Conservation (phyloP, 2,797 vertebrate genomes). For the Eospalax fontanierii region DNA sequence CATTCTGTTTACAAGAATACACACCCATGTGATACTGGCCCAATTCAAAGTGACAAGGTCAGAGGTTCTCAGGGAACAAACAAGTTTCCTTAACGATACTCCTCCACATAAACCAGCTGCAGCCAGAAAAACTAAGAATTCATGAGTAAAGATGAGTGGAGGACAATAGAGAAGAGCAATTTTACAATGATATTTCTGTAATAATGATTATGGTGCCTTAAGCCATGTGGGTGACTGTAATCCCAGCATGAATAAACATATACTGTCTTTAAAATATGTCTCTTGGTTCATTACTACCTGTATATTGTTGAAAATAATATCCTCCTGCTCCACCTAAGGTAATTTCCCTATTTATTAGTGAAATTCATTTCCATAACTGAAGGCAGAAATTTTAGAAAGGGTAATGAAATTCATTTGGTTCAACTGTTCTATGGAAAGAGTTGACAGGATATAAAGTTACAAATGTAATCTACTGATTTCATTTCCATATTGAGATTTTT, state of each 20-base stretch:
- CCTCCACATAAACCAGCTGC: neutral
- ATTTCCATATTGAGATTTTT: constrained; percentile 25
- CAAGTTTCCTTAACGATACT: neutral
- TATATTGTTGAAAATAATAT: neutral
- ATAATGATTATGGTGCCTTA: neutral
- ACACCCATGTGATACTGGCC: neutral
- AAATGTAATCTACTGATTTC: constrained; percentile 24
- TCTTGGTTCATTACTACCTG: neutral
- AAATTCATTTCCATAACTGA: constrained; percentile 27
- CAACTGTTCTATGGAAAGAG: constrained; percentile 34
- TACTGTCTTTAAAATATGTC: too few relatives aligned
- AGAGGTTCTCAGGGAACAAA: neutral
- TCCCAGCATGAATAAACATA: neutral
- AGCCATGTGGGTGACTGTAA: neutral
- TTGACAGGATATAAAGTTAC: neutral
- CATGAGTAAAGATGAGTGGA: neutral
- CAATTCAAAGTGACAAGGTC: constrained; percentile 26
- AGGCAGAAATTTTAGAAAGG: neutral
- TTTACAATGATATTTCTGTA: too few relatives aligned
- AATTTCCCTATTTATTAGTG: constrained; percentile 13
- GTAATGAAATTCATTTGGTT: constrained; percentile 28
- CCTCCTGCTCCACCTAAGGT: neutral
- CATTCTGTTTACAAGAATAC: neutral
- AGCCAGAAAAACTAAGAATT: constrained; percentile 32
- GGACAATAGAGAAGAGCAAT: too few relatives aligned